phyloP scores from a whole-genome alignment of 2,113 vertebrate species.

The Microtus pennsylvanicus region DNA sequence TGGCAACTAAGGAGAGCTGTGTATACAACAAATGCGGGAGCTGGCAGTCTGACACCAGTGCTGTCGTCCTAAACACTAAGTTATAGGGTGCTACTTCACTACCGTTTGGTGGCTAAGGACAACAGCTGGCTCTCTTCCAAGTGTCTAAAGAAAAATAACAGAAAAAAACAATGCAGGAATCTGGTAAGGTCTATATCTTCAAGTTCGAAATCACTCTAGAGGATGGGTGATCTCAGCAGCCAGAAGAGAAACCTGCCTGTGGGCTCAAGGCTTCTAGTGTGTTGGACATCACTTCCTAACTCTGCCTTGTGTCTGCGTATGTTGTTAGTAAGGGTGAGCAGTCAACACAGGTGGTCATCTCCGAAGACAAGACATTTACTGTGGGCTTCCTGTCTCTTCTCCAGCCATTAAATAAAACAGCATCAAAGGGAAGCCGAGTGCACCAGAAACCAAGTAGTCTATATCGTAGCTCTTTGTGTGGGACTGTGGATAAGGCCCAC shows the following conservation, averaged over 20 bases:
- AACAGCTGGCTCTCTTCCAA: neutral
- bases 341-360: neutral
- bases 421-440: neutral
- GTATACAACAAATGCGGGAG: neutral
- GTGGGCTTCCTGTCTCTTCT: neutral
- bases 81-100: neutral
- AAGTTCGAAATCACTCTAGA: neutral
- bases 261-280: neutral
- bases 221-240: neutral
- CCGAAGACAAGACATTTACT: neutral
- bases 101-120: neutral
- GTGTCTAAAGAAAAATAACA: neutral
- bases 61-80: neutral
- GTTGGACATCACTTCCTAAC: neutral
- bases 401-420: conserved; percentile 30
- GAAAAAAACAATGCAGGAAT: neutral
- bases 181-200: neutral
- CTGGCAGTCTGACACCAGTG: neutral
- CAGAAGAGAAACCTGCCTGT: neutral
- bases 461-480: neutral
- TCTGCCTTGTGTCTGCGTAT: neutral
- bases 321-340: neutral
- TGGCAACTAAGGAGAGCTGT: neutral
- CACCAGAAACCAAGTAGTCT: neutral
- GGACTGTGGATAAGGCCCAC: neutral